These are phyloP conservation scores for Corbicula japonica DNA, from an alignment of 2,888 invertebrate species.

Conservation along the genomic window DNA sequence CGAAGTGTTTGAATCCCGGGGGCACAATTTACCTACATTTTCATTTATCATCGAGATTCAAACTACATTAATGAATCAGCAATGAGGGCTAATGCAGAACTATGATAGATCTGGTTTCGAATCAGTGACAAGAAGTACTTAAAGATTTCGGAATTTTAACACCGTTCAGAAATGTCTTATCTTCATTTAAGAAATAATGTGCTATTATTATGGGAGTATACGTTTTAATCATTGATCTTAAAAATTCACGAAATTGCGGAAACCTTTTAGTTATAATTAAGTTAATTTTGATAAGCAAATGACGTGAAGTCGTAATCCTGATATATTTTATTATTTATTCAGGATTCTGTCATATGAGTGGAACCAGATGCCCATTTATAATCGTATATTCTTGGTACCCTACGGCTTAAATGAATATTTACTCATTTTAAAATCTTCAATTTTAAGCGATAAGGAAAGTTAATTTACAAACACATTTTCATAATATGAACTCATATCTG, in stretches of 20 bases:
- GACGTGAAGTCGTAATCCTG: conserved; percentile 65
- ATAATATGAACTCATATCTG: conserved; percentile 68
- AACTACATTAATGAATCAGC: conserved; percentile 49
- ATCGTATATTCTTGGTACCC: conserved; percentile 58
- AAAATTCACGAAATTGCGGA: conserved; percentile 66
- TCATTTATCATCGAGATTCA: conserved; percentile 53
- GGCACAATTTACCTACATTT: conserved; percentile 50
- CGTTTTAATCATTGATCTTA: conserved; percentile 67
- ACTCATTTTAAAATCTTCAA: conserved; percentile 67
- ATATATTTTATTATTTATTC: conserved; percentile 68
- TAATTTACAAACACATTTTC: conserved; percentile 70
- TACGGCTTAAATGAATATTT: conserved; percentile 71
- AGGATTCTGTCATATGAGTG: conserved; percentile 63
- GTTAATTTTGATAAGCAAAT: conserved; percentile 70
- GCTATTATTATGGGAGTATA: conserved; percentile 57
- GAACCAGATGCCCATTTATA: conserved; percentile 62
- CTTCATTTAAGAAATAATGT: conserved; percentile 31
- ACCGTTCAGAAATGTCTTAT: conserved; percentile 45
- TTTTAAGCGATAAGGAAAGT: conserved; percentile 64
- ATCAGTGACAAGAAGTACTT: conserved; percentile 19
- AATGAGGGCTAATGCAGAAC: conserved; percentile 13
- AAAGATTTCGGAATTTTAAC: conserved; percentile 40
- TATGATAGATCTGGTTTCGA: conserved; percentile 22
- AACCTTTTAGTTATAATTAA: conserved; percentile 71
- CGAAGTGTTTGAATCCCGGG: too few relatives aligned